Evolutionary conservation across 2,888 invertebrate species (phyloP).

Genomic region (Lathronympha strigana): DNA sequence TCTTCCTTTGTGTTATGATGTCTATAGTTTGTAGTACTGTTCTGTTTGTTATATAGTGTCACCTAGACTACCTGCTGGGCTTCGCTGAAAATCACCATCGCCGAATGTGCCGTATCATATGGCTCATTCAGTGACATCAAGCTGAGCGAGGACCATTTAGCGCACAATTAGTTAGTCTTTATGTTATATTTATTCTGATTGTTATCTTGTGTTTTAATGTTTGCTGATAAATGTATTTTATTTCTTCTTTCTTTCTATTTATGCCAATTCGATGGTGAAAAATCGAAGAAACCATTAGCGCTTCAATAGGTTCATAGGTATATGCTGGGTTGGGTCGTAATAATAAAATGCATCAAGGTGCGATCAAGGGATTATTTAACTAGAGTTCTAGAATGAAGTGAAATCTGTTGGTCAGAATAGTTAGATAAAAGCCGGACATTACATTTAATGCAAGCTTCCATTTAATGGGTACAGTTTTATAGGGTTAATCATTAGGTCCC

Average conservation of each 20-base stretch:
- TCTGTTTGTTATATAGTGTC: too few species aligned
- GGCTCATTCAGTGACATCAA: too few species aligned
- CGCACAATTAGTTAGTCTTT: too few species aligned
- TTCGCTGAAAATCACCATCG: too few species aligned
- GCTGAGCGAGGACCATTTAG: too few species aligned
- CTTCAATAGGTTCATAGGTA: conserved; percentile 4
- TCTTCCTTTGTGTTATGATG: too few species aligned
- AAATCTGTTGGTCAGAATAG: conserved; percentile 9
- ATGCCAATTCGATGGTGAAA: not conserved
- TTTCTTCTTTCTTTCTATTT: not conserved
- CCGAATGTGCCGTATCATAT: too few species aligned
- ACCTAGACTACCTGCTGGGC: too few species aligned
- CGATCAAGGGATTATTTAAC: conserved; percentile 16
- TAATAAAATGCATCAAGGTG: conserved; percentile 15
- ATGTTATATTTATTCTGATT: too few species aligned
- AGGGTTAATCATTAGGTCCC: conserved; percentile 16
- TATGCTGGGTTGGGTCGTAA: conserved; percentile 3
- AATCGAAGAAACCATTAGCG: not conserved
- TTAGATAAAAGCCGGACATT: conserved; percentile 14
- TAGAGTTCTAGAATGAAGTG: conserved; percentile 7
- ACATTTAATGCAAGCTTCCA: conserved; percentile 19
- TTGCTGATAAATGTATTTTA: not conserved
- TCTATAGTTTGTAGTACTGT: too few species aligned
- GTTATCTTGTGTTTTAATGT: too few species aligned
- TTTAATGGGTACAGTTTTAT: conserved; percentile 25